phyloP scores from a whole-genome alignment of 2,113 vertebrate genomes.

The Poeciliopsis occidentalis region DNA sequence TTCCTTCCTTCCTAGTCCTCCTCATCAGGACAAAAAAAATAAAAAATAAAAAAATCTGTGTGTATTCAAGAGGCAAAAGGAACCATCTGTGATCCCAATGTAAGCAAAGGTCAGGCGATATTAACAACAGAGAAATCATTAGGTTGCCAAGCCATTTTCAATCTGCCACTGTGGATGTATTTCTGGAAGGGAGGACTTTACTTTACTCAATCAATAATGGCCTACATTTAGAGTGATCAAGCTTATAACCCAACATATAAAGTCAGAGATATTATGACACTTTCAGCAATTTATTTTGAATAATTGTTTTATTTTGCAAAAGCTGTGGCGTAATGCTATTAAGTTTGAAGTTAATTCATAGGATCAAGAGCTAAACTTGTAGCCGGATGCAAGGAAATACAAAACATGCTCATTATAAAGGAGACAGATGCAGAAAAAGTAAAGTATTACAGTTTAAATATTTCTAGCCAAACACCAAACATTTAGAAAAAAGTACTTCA shows the following conservation, averaged over 20 bases:
- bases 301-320: not conserved
- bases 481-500: not conserved
- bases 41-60: slow-evolving; percentile 24
- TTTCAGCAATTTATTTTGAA: not conserved
- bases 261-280: too few species aligned
- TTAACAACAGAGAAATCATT: slow-evolving; percentile 21
- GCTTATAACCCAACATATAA: not conserved
- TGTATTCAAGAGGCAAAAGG: slow-evolving; percentile 53
- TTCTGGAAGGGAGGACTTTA: slow-evolving; percentile 16
- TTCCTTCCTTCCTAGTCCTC: slow-evolving; percentile 33
- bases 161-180: slow-evolving; percentile 22
- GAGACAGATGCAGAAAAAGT: not conserved
- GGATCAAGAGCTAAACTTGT: not conserved
- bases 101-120: slow-evolving; percentile 45
- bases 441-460: not conserved
- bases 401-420: not conserved
- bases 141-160: slow-evolving; percentile 23
- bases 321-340: not conserved
- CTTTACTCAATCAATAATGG: slow-evolving; percentile 32
- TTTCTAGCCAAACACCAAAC: not conserved
- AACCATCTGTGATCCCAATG: slow-evolving; percentile 47
- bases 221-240: not conserved
- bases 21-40: slow-evolving; percentile 40
- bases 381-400: not conserved
- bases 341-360: not conserved